A percentile compares a stretch with the other conserved stretches of the same genome.
These are phyloP conservation scores for Ochotona princeps DNA, from an alignment of 2,113 vertebrate species.

Conservation along the genomic window DNA sequence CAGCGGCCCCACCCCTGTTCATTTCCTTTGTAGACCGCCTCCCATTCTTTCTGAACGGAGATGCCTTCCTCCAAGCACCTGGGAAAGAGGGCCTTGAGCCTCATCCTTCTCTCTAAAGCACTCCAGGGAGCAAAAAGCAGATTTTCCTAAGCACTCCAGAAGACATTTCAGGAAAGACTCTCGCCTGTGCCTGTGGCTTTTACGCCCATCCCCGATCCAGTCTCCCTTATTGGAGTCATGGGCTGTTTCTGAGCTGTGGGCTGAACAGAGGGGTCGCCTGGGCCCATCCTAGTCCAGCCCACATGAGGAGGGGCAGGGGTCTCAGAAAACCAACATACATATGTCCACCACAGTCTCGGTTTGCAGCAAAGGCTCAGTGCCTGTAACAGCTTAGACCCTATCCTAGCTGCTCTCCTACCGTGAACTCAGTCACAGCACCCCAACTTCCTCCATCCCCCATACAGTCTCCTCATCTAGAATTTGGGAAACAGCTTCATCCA, in stretches of 20 bases:
- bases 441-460: not conserved
- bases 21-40: not conserved
- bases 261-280: too few species aligned
- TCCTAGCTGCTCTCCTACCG: not conserved
- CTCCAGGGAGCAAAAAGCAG: not conserved
- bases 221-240: not conserved
- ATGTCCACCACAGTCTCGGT: too few species aligned
- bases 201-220: not conserved
- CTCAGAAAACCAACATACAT: not conserved
- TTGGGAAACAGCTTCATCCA: not conserved
- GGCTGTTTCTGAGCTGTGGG: not conserved
- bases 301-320: not conserved
- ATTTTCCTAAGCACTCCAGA: not conserved
- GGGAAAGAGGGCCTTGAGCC: not conserved
- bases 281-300: not conserved
- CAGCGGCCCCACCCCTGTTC: not conserved
- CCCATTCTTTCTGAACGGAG: not conserved
- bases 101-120: not conserved
- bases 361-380: not conserved
- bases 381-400: not conserved
- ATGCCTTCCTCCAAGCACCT: not conserved
- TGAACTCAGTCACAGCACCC: not conserved
- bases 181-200: not conserved
- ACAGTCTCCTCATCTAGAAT: not conserved
- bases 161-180: not conserved